phyloP scores from a whole-genome alignment of 1,140 invertebrate species.

The Drosophila kepulauana region DNA sequence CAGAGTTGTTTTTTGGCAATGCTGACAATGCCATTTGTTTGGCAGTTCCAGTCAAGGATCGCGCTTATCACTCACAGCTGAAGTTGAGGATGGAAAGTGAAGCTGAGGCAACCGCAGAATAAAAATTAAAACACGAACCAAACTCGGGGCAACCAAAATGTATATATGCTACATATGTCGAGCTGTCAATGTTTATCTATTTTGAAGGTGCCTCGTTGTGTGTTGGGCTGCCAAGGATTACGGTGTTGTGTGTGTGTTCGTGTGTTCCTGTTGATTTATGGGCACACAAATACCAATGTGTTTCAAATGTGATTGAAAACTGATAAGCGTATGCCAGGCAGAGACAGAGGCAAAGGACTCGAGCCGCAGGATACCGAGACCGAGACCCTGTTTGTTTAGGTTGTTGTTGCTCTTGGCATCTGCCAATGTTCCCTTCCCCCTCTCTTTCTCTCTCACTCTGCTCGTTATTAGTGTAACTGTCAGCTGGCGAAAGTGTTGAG shows the following conservation, averaged over 20 bases:
- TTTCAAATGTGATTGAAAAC: constrained; percentile 81
- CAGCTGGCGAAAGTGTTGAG: constrained; percentile 77
- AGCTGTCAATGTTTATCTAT: constrained; percentile 82
- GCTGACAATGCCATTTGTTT: constrained; percentile 41
- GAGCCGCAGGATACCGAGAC: constrained; percentile 29
- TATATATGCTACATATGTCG: constrained; percentile 74
- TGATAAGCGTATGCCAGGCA: constrained; percentile 64
- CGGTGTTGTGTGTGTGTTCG: constrained; percentile 21
- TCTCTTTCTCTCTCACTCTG: neutral
- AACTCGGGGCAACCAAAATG: constrained; percentile 5
- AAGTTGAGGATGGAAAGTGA: neutral
- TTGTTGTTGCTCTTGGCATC: constrained; percentile 24
- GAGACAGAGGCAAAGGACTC: constrained; percentile 18
- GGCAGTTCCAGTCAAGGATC: constrained; percentile 11
- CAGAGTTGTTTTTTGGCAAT: neutral
- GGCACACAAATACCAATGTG: constrained; percentile 69
- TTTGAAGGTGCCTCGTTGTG: constrained; percentile 53
- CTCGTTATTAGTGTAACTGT: constrained; percentile 79
- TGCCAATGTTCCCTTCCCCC: neutral
- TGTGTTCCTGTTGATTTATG: constrained; percentile 72
- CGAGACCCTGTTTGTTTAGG: constrained; percentile 37
- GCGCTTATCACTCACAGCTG: constrained; percentile 45
- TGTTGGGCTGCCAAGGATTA: constrained; percentile 59
- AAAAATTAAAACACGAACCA: constrained; percentile 68
- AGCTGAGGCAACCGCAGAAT: constrained; percentile 47